These are phyloP conservation scores for Sebastes cheni DNA, from an alignment of 2,797 vertebrate species.

Conservation along the genomic window DNA sequence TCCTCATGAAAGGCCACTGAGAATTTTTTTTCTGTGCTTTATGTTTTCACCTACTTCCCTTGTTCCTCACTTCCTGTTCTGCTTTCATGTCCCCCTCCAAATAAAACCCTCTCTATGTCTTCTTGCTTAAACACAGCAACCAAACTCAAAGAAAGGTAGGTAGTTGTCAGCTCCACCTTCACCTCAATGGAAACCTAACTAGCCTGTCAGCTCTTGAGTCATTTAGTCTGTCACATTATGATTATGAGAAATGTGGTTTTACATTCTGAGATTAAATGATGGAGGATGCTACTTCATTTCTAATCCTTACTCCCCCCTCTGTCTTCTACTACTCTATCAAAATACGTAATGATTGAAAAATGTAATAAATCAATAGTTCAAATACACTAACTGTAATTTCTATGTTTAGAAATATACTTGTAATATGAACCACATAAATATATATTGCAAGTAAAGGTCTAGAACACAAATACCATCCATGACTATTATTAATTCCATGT, in stretches of 20 bases:
- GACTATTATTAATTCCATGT: background rate
- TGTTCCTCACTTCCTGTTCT: constrained; percentile 32
- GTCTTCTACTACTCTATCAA: background rate
- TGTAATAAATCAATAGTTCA: background rate
- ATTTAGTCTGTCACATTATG: background rate
- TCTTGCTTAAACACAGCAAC: background rate
- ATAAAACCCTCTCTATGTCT: background rate
- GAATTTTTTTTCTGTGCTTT: constrained; percentile 14
- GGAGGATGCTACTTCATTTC: background rate
- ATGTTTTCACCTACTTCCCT: constrained; percentile 40
- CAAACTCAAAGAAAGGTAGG: background rate
- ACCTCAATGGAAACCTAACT: background rate
- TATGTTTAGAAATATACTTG: background rate
- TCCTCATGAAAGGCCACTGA: constrained; percentile 43
- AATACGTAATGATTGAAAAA: background rate
- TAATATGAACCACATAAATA: background rate
- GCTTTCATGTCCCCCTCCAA: background rate
- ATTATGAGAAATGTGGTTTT: constrained; percentile 13
- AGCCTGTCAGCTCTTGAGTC: background rate
- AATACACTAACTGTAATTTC: background rate
- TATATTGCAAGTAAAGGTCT: background rate
- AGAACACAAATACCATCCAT: background rate
- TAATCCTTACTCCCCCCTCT: background rate
- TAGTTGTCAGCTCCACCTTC: background rate
- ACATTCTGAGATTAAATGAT: background rate